Evolutionary conservation across 2,113 vertebrate species (phyloP).

Genomic region (Synodontis membranacea): DNA sequence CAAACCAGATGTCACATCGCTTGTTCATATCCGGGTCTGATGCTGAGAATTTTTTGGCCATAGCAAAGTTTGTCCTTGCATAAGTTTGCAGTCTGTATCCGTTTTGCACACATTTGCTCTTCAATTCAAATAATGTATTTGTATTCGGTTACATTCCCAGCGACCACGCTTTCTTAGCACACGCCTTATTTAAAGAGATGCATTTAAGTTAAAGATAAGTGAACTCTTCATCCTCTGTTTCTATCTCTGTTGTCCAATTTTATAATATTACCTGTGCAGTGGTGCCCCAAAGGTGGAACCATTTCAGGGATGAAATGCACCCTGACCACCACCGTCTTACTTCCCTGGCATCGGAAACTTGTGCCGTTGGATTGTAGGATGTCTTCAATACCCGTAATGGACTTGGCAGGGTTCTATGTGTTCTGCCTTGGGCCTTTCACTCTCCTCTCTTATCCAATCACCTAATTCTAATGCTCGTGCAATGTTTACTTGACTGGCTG

Average conservation of each 20-base stretch:
- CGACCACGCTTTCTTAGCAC: neutral
- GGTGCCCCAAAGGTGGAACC: constrained; percentile 60
- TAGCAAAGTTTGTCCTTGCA: neutral
- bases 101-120: neutral
- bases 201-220: constrained; percentile 51
- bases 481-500: constrained; percentile 73
- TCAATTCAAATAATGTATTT: neutral
- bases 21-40: no score
- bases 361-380: constrained; percentile 62
- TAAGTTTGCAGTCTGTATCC: neutral
- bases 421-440: constrained; percentile 60
- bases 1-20: no score
- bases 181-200: neutral
- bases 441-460: constrained; percentile 73
- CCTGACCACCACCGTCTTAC: constrained; percentile 54
- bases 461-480: constrained; percentile 76
- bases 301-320: constrained; percentile 62
- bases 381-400: constrained; percentile 77
- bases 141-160: neutral
- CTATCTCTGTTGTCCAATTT: constrained; percentile 52
- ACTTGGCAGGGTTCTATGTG: constrained; percentile 68
- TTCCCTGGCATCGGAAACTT: constrained; percentile 51
- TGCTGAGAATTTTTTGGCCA: no score
- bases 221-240: neutral
- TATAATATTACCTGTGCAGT: constrained; percentile 66